Base-by-base conservation (phyloP, 1,140 invertebrate species). In the Teleopsis dalmanni region DNA sequence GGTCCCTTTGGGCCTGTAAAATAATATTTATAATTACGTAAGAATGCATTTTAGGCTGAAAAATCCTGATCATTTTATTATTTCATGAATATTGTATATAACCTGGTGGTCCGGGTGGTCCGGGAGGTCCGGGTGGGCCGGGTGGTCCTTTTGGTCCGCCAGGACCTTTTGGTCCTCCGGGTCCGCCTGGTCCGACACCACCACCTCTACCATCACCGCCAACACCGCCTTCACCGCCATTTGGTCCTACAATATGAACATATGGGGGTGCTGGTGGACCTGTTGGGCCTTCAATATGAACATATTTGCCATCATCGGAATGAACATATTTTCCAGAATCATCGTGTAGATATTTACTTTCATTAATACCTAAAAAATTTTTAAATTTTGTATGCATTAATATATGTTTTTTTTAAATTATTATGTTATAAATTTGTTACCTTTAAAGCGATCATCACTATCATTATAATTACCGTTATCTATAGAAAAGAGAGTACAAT, bases 281-380 rank as follows among this genome's bases (percentile, higher is more conserved):
- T 47, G 64, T 73, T 23, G 65, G 65, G 52, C 65, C 65, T 69
- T 66, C 65, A 61, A 69, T 47, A 52, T 73, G 76, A 10, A 65
- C 73, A 62, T 77, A 77, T 65, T 70, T 71, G 36, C 75, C 72
- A 52, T 76, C 73, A 59, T 75, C 72, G 38, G 74, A 72, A 10
- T 73, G 76, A 55, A 73, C 54, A 57, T 77, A 77, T 65, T 70
- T 71, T 36, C 75, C 72, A 52, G 76, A 74, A 59, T 75, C 72
- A 40, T 74, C 73, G 9, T 73, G 76, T 54, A 73, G 54, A 57
- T 77, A 77, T 65, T 74, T 75, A 13, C 74, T 74, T 54, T 65
- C 53, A 35, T 53, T 52, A 55, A 60, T 52, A 58, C 51, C 65
- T 68, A 11, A 7, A 42, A 47, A 3, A 25, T 8, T 19, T 11